Evolutionary conservation across 2,797 vertebrate species (phyloP).

Genomic region (Pempheris klunzingeri): DNA sequence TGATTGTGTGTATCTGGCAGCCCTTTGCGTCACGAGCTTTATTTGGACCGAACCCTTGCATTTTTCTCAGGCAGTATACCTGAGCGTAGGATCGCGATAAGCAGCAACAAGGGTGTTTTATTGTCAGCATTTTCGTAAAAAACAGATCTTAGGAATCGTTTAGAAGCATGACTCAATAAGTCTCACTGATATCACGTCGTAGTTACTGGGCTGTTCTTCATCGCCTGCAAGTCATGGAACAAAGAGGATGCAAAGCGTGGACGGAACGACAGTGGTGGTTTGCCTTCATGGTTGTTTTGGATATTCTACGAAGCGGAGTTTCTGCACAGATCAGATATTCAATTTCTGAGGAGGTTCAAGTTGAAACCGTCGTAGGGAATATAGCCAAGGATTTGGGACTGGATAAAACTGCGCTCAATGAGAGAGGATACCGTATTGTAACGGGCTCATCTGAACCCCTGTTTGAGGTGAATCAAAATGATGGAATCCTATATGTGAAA

Average conservation of each 20-base stretch:
- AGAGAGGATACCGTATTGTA: conserved; percentile 81
- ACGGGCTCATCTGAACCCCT: conserved; percentile 68
- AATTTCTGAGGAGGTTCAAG: conserved; percentile 80
- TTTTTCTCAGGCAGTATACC: not conserved
- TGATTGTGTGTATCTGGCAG: not conserved
- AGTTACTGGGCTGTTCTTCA: conserved; percentile 10
- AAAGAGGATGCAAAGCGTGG: conserved; percentile 53
- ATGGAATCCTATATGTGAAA: conserved; percentile 75
- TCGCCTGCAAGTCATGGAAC: conserved; percentile 60
- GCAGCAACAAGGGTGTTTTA: not conserved
- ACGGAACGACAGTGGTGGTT: conserved; percentile 52
- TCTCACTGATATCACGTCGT: not conserved
- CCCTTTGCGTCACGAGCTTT: conserved; percentile 32
- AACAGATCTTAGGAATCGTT: not conserved
- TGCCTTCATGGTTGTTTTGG: conserved; percentile 61
- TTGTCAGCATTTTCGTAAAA: fast-evolving
- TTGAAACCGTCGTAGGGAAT: conserved; percentile 83
- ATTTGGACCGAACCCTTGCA: not conserved
- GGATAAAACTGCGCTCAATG: conserved; percentile 71
- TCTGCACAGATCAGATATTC: conserved; percentile 83
- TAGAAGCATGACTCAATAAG: not conserved
- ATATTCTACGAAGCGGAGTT: conserved; percentile 60
- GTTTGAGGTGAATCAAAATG: conserved; percentile 76
- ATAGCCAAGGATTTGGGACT: conserved; percentile 85
- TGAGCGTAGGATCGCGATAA: not conserved